Base-by-base conservation (phyloP, 1,140 invertebrate genomes). In the Meloidogyne floridensis region DNA sequence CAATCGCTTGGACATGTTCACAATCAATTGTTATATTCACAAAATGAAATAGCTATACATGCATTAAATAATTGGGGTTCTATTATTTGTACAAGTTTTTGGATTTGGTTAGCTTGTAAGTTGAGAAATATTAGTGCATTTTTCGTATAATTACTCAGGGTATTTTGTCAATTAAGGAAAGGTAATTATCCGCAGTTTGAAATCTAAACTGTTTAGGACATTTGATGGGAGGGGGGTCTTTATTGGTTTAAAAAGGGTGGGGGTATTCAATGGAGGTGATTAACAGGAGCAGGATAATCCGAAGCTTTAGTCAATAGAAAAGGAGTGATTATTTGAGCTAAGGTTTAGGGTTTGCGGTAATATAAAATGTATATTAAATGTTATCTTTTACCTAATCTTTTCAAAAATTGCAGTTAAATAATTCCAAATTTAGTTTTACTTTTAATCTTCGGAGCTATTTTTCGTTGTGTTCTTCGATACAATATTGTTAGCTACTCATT, bases 1-100 rank as follows among this genome's bases (percentile, higher is more conserved):
- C 77, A 79, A 51, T 54, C 77, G 15, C 20, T 69, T 72, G 18
- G 53, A 13, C 72, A 71, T 71, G 5, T 79, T 6, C 59, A 65
- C n/a, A 65, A 65, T n/a, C 59, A 65, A 65, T 65, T 65, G 7
- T 65, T 65, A 65, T 65, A n/a, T 65, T 65, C 59, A 65, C 59
- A 65, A 65, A 65, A 65, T 65, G 59, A 65, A 65, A 7, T 65
- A n/a, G 59, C n/a, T 65, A n/a, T 65, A 7, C 59, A 65, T 65
- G 7, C 59, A n/a, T 65, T 65, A 65, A 65, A 65, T 65, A 65
- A 65, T 65, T 65, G 59, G 59, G 59, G 59, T 6, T n/a, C 15
- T 65, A 65, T 65, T 65, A 65, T 65, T 3, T 18, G 59, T 65
- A 65, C n/a, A n/a, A n/a, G 59, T 65, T 65, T 65, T n/a, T 65